phyloP scores from a whole-genome alignment of 2,113 vertebrate genomes.

The Ailurus styani region DNA sequence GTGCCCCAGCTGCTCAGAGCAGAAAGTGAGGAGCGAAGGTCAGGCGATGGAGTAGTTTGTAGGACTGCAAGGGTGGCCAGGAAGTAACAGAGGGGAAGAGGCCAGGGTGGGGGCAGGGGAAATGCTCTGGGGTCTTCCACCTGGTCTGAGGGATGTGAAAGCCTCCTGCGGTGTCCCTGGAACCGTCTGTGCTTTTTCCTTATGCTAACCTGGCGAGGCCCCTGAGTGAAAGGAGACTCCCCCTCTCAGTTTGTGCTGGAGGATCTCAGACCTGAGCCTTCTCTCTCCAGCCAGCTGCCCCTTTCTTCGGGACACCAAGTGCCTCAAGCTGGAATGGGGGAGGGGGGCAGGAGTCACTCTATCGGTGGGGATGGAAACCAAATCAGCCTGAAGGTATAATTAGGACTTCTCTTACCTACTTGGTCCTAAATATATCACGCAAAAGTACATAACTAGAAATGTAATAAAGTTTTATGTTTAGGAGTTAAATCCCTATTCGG shows the following conservation, averaged over 20 bases:
- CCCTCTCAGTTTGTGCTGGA: neutral
- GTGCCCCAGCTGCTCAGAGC: neutral
- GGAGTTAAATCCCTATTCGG: neutral
- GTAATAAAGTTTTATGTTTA: constrained; percentile 68
- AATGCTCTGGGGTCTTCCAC: neutral
- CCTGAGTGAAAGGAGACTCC: neutral
- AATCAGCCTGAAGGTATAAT: neutral
- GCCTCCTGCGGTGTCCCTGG: neutral
- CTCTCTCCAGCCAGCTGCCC: neutral
- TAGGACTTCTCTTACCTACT: constrained; percentile 28
- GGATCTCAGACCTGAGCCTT: neutral
- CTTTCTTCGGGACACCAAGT: constrained; percentile 34
- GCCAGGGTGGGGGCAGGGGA: neutral
- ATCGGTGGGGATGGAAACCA: neutral
- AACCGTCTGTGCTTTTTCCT: neutral
- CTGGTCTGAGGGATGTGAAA: neutral
- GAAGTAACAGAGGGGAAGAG: neutral
- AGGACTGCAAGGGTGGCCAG: neutral
- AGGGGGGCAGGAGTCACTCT: neutral
- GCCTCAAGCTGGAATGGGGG: constrained; percentile 32
- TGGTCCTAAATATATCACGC: constrained; percentile 36
- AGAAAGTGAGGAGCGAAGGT: neutral
- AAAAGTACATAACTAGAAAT: constrained; percentile 37
- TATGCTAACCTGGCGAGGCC: neutral
- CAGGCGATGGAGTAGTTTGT: neutral